Evolutionary conservation across 2,797 vertebrate species (phyloP).

Genomic region (Emydoidea blandingii): DNA sequence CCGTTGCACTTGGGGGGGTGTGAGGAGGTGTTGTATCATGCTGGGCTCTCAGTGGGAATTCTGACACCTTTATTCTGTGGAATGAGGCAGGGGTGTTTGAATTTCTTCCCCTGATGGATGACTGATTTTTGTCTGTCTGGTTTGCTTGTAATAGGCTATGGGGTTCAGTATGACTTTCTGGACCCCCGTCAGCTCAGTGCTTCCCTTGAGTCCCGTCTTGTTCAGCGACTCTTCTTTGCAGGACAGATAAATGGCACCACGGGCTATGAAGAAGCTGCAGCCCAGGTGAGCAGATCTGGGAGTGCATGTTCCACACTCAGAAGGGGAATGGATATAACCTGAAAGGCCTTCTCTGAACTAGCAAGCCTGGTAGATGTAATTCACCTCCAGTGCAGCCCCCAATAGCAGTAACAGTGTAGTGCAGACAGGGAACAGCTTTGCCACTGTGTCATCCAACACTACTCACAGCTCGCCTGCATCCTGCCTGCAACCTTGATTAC

Average conservation of each 20-base stretch:
- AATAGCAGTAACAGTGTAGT: background rate
- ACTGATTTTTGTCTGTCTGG: background rate
- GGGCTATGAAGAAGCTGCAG: conserved; percentile 97
- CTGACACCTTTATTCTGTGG: background rate
- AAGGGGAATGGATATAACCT: background rate
- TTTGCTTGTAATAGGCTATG: conserved; percentile 87
- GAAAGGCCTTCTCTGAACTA: background rate
- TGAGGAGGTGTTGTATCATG: background rate
- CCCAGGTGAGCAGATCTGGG: conserved; percentile 85
- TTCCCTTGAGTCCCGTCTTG: conserved; percentile 88
- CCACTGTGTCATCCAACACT: rapidly evolving
- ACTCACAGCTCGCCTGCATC: background rate
- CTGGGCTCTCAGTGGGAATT: background rate
- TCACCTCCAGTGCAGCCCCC: background rate
- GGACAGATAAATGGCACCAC: conserved; percentile 99
- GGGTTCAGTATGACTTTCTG: conserved; percentile 96
- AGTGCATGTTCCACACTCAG: rapidly evolving
- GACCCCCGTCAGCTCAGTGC: conserved; percentile 93
- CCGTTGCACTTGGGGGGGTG: background rate
- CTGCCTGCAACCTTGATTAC: background rate
- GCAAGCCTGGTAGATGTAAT: background rate
- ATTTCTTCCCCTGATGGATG: background rate
- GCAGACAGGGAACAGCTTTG: background rate
- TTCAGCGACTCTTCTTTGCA: conserved; percentile 94
- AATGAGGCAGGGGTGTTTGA: background rate